Conservation (phyloP, 2,888 invertebrate genomes). For the Lasioglossum malachurum region DNA sequence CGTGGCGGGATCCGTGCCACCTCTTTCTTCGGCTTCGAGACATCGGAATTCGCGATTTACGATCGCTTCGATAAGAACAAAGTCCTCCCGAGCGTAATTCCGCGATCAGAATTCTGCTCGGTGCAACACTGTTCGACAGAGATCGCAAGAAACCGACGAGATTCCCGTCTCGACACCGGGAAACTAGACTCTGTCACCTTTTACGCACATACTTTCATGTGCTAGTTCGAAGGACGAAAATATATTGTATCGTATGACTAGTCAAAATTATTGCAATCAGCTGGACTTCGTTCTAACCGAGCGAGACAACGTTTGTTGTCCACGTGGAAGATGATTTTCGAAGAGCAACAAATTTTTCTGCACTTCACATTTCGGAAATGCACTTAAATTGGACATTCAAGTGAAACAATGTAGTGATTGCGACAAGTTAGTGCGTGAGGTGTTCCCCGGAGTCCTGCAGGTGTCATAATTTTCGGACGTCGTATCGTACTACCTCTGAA, state of each 20-base stretch:
- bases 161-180: background rate
- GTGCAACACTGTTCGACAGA: background rate
- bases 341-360: background rate
- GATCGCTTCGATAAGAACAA: conserved; percentile 73
- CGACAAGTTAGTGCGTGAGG: no score
- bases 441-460: background rate
- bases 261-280: background rate
- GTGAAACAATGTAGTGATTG: background rate
- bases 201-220: background rate
- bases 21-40: conserved; percentile 45
- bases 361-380: background rate
- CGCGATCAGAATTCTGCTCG: background rate
- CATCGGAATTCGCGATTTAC: conserved; percentile 69
- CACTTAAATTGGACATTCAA: background rate
- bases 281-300: background rate
- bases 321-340: background rate
- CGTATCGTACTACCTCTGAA: no score
- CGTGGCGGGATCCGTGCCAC: conserved; percentile 52
- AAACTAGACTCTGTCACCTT: background rate
- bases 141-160: background rate
- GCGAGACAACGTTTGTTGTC: background rate
- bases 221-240: no score
- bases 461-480: no score
- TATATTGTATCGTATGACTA: background rate
- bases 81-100: conserved; percentile 4